These are phyloP conservation scores for Podarcis muralis DNA, from an alignment of 2,113 vertebrate species.

Conservation along the genomic window DNA sequence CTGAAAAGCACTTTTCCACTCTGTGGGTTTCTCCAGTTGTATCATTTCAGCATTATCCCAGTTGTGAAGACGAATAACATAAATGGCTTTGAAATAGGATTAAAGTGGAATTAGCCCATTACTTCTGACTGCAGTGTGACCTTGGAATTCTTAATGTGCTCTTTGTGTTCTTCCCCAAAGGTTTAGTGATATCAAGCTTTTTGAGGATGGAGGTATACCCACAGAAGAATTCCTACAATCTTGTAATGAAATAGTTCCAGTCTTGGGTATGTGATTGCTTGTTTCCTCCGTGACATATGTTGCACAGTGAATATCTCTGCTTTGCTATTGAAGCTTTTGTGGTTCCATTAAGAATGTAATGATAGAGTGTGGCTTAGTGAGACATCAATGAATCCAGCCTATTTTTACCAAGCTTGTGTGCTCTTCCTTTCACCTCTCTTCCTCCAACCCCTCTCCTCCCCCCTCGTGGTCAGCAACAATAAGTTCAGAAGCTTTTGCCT, in stretches of 20 bases:
- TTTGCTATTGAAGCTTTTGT: background rate
- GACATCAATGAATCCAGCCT: background rate
- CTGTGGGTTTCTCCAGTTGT: background rate
- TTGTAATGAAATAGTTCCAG: conserved; percentile 96
- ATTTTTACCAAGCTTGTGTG: too few species aligned
- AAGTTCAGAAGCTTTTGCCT: too few species aligned
- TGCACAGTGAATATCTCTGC: background rate
- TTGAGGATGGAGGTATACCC: conserved; percentile 92
- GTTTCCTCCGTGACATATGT: background rate
- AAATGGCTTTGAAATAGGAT: background rate
- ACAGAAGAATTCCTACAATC: conserved; percentile 95
- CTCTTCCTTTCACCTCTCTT: background rate
- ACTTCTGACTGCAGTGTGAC: background rate
- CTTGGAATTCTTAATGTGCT: background rate
- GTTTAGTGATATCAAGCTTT: conserved; percentile 96
- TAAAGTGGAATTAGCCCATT: background rate
- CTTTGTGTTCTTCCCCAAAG: conserved; percentile 71
- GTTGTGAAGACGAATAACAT: conserved; percentile 2
- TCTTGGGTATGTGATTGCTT: conserved; percentile 85
- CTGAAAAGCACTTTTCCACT: background rate
- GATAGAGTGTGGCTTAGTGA: too few species aligned
- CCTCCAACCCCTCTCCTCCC: background rate
- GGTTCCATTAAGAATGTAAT: background rate
- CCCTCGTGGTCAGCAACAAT: background rate
- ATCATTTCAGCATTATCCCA: background rate